phyloP scores from a whole-genome alignment of 2,797 vertebrate species.

The Syndactyla subalaris region DNA sequence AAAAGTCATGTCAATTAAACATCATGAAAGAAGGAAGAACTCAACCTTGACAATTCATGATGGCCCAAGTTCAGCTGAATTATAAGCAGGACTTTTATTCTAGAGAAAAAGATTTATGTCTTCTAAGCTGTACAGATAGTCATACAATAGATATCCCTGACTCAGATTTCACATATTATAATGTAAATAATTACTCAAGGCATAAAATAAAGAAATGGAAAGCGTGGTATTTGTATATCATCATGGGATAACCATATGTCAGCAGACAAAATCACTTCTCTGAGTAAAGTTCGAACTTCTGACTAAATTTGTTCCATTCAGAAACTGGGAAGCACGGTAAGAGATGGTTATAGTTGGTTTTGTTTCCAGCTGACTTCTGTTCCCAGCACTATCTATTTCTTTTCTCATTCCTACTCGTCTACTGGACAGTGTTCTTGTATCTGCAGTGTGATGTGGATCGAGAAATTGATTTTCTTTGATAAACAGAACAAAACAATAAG shows the following conservation, averaged over 20 bases:
- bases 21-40: not conserved
- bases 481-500: not conserved
- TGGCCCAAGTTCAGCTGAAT: not conserved
- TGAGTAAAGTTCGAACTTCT: not conserved
- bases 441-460: not conserved
- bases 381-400: not conserved
- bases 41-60: constrained; percentile 35
- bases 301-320: not conserved
- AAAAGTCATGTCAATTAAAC: constrained; percentile 18
- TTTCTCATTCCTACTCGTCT: not conserved
- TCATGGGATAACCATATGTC: not conserved
- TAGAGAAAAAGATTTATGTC: not conserved
- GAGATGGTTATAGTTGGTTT: not conserved
- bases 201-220: not conserved
- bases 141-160: not conserved
- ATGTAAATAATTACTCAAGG: not conserved
- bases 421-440: not conserved
- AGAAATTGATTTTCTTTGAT: not conserved
- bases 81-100: not conserved
- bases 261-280: not conserved
- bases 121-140: not conserved
- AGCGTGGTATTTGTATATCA: not conserved
- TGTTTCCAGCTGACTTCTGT: not conserved
- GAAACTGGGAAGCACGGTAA: not conserved
- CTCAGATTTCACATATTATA: not conserved